Percentiles rank a stretch among this genome's conserved stretches.
Conservation (phyloP, 2,888 invertebrate species). For the Adelognathus sp. region DNA sequence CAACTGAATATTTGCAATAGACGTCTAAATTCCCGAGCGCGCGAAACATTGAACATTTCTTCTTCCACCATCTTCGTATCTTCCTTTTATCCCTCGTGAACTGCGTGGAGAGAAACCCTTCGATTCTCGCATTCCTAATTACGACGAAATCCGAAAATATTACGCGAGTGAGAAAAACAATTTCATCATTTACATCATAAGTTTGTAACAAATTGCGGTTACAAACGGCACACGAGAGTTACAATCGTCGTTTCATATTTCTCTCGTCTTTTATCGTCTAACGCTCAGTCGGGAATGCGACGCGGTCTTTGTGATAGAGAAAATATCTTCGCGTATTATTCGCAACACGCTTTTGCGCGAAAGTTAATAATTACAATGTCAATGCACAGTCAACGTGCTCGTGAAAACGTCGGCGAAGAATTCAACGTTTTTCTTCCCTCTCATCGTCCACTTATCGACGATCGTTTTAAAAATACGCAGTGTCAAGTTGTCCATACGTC, state of each 20-base stretch:
- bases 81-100: neutral
- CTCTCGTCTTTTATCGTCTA: neutral
- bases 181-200: slow-evolving; percentile 19
- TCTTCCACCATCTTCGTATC: neutral
- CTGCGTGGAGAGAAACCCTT: neutral
- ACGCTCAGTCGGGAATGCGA: slow-evolving; percentile 15
- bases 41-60: slow-evolving; percentile 17
- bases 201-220: slow-evolving; percentile 44
- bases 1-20: slow-evolving; percentile 49
- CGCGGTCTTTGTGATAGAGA: slow-evolving; percentile 39
- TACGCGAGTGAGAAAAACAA: slow-evolving; percentile 27
- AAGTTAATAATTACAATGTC: slow-evolving; percentile 50
- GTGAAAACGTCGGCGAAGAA: slow-evolving; percentile 1
- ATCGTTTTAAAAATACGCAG: slow-evolving; percentile 42
- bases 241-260: slow-evolving; percentile 9
- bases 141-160: slow-evolving; percentile 47
- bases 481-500: slow-evolving; percentile 13
- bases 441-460: neutral
- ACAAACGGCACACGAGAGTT: slow-evolving; percentile 38
- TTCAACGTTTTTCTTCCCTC: neutral
- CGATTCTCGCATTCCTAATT: neutral
- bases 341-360: slow-evolving; percentile 9
- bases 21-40: slow-evolving; percentile 32
- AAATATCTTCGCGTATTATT: slow-evolving; percentile 42
- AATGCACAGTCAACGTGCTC: slow-evolving; percentile 21